Evolutionary conservation across 2,113 vertebrate genomes (phyloP).

Genomic region (Colossoma macropomum): DNA sequence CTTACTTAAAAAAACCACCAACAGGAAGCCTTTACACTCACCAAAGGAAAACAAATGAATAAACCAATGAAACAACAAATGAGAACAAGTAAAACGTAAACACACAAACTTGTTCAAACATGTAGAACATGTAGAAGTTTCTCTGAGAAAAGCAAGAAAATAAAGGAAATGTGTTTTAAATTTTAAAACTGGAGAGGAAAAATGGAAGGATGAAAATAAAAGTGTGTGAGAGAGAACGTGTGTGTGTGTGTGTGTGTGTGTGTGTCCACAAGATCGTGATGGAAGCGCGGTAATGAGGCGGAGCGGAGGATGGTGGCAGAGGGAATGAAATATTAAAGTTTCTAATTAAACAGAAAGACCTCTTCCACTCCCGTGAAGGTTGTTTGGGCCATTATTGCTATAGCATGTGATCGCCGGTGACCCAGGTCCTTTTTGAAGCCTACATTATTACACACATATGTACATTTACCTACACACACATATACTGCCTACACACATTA

Average conservation of each 20-base stretch:
- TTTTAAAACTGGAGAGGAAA: neutral
- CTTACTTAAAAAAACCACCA: neutral
- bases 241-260: constrained; percentile 37
- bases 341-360: constrained; percentile 82
- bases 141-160: neutral
- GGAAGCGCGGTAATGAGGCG: constrained; percentile 78
- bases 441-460: constrained; percentile 34
- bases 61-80: neutral
- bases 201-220: constrained; percentile 29
- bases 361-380: constrained; percentile 78
- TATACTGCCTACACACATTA: constrained; percentile 37
- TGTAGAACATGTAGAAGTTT: neutral
- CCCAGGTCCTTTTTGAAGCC: constrained; percentile 66
- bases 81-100: neutral
- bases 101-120: neutral
- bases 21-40: neutral
- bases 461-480: neutral
- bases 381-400: constrained; percentile 81
- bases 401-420: constrained; percentile 75
- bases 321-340: constrained; percentile 82
- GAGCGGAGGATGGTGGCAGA: constrained; percentile 61
- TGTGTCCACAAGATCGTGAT: constrained; percentile 66
- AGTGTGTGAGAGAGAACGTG: constrained; percentile 49
- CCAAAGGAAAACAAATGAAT: neutral
- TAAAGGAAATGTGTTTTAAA: constrained; percentile 1